These are phyloP conservation scores for Pasiphila rectangulata DNA, from an alignment of 2,888 invertebrate species.

Conservation along the genomic window DNA sequence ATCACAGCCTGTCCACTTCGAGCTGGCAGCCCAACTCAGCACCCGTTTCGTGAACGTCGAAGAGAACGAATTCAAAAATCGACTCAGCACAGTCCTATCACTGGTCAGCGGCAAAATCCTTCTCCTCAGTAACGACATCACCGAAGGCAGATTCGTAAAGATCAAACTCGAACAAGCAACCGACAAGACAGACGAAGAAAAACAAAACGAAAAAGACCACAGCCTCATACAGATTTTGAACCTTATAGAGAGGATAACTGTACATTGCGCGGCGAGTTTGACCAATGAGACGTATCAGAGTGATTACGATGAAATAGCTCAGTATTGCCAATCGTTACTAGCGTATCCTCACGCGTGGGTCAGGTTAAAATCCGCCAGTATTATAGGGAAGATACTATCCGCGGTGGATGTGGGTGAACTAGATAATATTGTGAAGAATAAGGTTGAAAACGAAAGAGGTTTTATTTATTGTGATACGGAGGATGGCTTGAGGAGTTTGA, in stretches of 20 bases:
- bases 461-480: constrained; percentile 84
- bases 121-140: constrained; percentile 66
- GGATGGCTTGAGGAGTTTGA: constrained; percentile 83
- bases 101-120: constrained; percentile 78
- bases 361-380: constrained; percentile 87
- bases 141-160: constrained; percentile 83
- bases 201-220: constrained; percentile 85
- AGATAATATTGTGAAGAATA: constrained; percentile 64
- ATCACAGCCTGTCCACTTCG: constrained; percentile 83
- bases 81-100: constrained; percentile 83
- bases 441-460: constrained; percentile 65
- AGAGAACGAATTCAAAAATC: constrained; percentile 84
- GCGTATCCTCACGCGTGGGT: constrained; percentile 94
- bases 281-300: constrained; percentile 66
- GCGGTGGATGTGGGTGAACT: constrained; percentile 83
- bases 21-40: constrained; percentile 88
- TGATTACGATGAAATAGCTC: constrained; percentile 81
- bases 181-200: constrained; percentile 75
- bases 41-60: constrained; percentile 91
- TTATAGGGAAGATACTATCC: constrained; percentile 86
- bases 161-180: constrained; percentile 64
- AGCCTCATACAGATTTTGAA: constrained; percentile 88
- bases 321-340: constrained; percentile 85
- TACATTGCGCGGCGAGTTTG: constrained; percentile 82
- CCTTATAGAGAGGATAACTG: constrained; percentile 84